A percentile compares a stretch with the other conserved stretches of the same genome.
phyloP scores from a whole-genome alignment of 1,140 invertebrate species.

The Dendrolimus kikuchii region DNA sequence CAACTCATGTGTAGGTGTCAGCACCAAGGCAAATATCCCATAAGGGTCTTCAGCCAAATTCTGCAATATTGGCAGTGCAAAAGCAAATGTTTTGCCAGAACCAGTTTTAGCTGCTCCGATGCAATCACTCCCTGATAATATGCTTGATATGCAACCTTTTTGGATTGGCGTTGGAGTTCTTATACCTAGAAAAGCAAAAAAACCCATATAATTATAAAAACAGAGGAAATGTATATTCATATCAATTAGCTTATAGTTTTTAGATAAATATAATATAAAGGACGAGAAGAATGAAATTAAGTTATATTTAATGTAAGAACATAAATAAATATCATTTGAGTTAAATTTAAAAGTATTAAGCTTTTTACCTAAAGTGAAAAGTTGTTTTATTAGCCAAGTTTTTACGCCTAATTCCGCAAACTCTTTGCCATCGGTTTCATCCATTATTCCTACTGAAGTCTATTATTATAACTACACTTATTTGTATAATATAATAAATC shows the following conservation, averaged over 20 bases:
- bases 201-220: slow-evolving; percentile 3
- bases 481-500: slow-evolving; percentile 1
- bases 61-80: slow-evolving; percentile 96
- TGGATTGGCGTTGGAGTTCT: slow-evolving; percentile 90
- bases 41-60: slow-evolving; percentile 93
- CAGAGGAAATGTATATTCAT: no score
- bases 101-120: slow-evolving; percentile 98
- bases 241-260: no score
- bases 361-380: slow-evolving; percentile 51
- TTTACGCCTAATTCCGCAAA: slow-evolving; percentile 59
- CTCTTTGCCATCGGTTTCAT: slow-evolving; percentile 41
- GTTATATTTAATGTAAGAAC: no score
- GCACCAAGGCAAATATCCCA: slow-evolving; percentile 94
- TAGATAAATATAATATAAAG: no score
- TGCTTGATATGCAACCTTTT: slow-evolving; percentile 84
- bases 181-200: slow-evolving; percentile 77
- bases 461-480: neutral
- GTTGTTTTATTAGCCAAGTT: slow-evolving; percentile 64
- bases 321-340: no score
- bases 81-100: slow-evolving; percentile 97
- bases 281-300: no score
- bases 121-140: slow-evolving; percentile 88
- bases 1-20: slow-evolving; percentile 97
- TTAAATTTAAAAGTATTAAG: neutral
- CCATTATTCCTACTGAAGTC: slow-evolving; percentile 25